These are phyloP conservation scores for Sebastes cheni DNA, from an alignment of 2,797 vertebrate species.

Conservation along the genomic window DNA sequence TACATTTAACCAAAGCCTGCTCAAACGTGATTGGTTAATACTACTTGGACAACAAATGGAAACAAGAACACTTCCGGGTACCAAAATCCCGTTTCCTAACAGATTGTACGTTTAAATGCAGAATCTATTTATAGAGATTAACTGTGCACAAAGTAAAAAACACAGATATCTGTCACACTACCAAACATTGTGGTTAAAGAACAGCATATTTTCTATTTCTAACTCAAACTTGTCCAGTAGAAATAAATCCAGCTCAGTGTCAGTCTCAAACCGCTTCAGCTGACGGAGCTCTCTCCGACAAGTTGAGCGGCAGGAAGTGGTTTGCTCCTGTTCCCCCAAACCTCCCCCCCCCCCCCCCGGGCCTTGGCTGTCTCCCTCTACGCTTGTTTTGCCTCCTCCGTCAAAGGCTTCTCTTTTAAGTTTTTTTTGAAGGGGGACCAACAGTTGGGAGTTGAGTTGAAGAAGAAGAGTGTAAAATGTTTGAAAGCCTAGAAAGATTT, in stretches of 20 bases:
- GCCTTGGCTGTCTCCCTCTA: slow-evolving; percentile 4
- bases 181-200: background rate
- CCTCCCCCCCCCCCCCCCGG: background rate
- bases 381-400: slow-evolving; percentile 14
- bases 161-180: background rate
- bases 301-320: slow-evolving; percentile 17
- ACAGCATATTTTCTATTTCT: slow-evolving; percentile 3
- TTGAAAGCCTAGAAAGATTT: slow-evolving; percentile 2
- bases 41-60: too few species aligned
- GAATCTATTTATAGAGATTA: too few species aligned
- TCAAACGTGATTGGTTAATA: too few species aligned
- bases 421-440: slow-evolving; percentile 24
- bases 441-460: slow-evolving; percentile 22
- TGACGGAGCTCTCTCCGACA: slow-evolving; percentile 16
- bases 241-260: slow-evolving; percentile 27
- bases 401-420: slow-evolving; percentile 32
- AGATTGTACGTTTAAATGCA: too few species aligned
- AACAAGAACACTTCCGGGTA: too few species aligned
- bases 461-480: slow-evolving; percentile 25
- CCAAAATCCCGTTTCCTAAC: too few species aligned
- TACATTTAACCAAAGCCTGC: too few species aligned
- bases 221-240: background rate
- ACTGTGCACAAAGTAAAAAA: background rate
- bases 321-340: background rate
- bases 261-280: slow-evolving; percentile 10